Conservation (phyloP, 2,888 invertebrate genomes). For the Calameuta filiformis region DNA sequence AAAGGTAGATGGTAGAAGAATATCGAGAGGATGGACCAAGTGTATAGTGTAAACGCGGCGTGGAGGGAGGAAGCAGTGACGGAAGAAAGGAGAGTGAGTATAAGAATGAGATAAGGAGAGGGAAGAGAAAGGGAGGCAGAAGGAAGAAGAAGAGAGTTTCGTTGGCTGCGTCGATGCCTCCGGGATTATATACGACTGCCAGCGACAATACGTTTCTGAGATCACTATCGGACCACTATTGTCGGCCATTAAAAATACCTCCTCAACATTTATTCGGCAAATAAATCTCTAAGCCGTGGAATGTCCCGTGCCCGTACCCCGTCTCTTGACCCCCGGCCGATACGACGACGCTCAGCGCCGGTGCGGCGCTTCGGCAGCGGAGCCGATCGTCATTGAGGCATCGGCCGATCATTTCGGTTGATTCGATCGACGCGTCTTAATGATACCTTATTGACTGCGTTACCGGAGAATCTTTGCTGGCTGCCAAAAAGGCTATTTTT, state of each 20-base stretch:
- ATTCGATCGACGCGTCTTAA: neutral
- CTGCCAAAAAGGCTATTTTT: neutral
- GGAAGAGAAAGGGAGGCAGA: constrained; percentile 4
- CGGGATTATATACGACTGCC: constrained; percentile 53
- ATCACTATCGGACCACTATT: constrained; percentile 54
- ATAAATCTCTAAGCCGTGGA: constrained; percentile 46
- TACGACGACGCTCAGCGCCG: constrained; percentile 8
- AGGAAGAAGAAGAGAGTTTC: constrained; percentile 34
- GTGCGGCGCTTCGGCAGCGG: neutral
- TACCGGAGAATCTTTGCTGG: neutral
- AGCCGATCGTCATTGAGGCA: neutral
- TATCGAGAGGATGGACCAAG: neutral
- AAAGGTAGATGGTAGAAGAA: constrained; percentile 18
- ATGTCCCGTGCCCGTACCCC: constrained; percentile 23
- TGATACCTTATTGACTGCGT: neutral
- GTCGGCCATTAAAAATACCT: constrained; percentile 57
- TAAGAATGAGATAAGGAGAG: neutral
- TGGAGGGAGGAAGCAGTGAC: constrained; percentile 5
- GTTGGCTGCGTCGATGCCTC: constrained; percentile 48
- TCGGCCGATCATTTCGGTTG: neutral
- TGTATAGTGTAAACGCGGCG: neutral
- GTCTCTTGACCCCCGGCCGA: constrained; percentile 26
- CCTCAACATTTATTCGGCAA: constrained; percentile 54
- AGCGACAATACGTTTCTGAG: constrained; percentile 54
- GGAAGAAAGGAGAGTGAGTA: neutral